Conservation (phyloP, 1,140 invertebrate genomes). For the Sitophilus oryzae region DNA sequence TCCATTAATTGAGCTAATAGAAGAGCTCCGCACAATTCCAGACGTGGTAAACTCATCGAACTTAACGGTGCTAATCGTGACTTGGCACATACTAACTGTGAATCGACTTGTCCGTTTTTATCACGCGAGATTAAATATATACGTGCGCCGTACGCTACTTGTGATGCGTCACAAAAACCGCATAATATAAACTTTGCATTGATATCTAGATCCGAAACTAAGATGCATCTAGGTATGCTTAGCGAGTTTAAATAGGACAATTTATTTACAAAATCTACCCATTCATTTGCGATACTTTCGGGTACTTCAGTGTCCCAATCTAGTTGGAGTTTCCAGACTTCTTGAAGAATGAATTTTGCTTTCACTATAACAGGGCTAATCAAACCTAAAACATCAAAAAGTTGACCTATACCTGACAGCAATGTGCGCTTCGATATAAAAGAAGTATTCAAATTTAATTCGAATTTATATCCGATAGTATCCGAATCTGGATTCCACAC, state of each 20-base stretch:
- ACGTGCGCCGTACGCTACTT: constrained; percentile 34
- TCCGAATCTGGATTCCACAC: constrained; percentile 7
- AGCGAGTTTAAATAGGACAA: constrained; percentile 3
- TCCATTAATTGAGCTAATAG: constrained; percentile 25
- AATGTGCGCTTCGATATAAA: constrained; percentile 7
- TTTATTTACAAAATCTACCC: constrained; percentile 6
- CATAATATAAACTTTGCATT: constrained; percentile 22
- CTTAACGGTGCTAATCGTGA: constrained; percentile 40
- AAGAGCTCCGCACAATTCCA: constrained; percentile 39
- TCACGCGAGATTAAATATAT: constrained; percentile 33
- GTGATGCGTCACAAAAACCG: constrained; percentile 38
- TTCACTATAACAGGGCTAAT: too few species aligned
- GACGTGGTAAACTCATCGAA: constrained; percentile 30
- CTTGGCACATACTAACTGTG: constrained; percentile 35
- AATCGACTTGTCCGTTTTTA: constrained; percentile 15
- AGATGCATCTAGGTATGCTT: constrained; percentile 5
- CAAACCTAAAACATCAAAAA: too few species aligned
- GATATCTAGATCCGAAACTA: neutral
- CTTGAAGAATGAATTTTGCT: too few species aligned
- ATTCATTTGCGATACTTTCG: neutral
- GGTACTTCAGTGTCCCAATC: constrained; percentile 42
- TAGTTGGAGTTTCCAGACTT: constrained; percentile 36
- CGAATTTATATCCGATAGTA: constrained; percentile 6
- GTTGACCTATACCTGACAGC: constrained; percentile 7
- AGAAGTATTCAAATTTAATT: neutral